Evolutionary conservation across 2,888 invertebrate genomes (phyloP), one percentile per base, ranked within the genome.

Genomic region (Onchidella celtica): DNA sequence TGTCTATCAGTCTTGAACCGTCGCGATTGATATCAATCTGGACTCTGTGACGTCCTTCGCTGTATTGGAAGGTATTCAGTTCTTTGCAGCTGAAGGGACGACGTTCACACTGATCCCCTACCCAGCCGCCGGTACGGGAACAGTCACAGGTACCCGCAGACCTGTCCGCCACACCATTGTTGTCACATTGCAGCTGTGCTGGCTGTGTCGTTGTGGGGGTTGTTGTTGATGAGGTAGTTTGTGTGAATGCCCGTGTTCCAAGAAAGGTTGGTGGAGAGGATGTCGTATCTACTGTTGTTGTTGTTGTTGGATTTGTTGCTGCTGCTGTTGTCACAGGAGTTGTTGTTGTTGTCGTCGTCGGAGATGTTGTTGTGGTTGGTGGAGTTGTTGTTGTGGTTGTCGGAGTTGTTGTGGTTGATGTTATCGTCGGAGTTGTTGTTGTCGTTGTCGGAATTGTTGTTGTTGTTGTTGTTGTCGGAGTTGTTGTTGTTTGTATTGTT

Each of bases 61-160:
- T 55, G 72, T 72, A 72, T 3, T 57, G 55, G 34, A 32, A 57
- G 3, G 21, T 72, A 6, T 32, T 6, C 34, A 72, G n/a, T 17
- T 72, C 72, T 3, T 34, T 55, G 57, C 72, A 72, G 72, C 27
- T 72, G 27, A 34, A 34, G 2, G 72, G 72, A n/a, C 55, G 0
- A n/a, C 72, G 17, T 21, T 72, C 72, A 24, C 72, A 72, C 6
- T 1, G 21, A 9, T 72, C 57, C 3, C 72, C 72, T 2, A 72
- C 72, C 72, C 72, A 72, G 11, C 72, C 72, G 2, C 32, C 55
- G 9, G 72, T 72, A n/a, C 17, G 32, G 4, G 32, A 32, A 27
- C 72, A 72, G n/a, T 57, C n/a, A n/a, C 72, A 72, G 2, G 17
- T 55, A n/a, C n/a, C n/a, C 24, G 6, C 2, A 21, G 72, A 34